phyloP scores from a whole-genome alignment of 2,113 vertebrate species.

The Guaruba guarouba region DNA sequence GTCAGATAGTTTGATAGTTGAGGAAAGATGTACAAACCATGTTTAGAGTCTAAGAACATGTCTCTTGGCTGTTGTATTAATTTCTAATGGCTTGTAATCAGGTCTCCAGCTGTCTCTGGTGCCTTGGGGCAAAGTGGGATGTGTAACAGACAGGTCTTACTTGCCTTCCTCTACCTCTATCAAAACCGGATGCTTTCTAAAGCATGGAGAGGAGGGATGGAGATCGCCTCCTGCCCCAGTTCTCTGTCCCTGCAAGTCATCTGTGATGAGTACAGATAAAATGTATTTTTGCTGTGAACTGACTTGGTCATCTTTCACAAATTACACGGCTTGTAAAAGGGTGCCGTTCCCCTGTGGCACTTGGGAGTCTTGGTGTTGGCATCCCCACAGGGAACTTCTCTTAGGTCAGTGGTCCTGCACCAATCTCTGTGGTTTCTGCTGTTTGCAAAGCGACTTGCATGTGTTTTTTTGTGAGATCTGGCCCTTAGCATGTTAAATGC shows the following conservation, averaged over 20 bases:
- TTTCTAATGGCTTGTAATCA: not conserved
- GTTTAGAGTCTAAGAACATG: fast-evolving
- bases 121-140: not conserved
- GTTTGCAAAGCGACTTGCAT: fast-evolving
- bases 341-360: fast-evolving
- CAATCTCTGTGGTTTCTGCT: not conserved
- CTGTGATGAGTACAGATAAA: not conserved
- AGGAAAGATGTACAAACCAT: not conserved
- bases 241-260: not conserved
- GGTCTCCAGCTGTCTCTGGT: not conserved
- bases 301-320: not conserved
- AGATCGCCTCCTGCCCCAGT: not conserved
- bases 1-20: not conserved
- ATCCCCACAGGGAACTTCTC: fast-evolving
- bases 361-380: fast-evolving
- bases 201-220: not conserved
- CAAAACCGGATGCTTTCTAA: not conserved
- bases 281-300: not conserved
- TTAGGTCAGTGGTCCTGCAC: fast-evolving
- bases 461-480: fast-evolving
- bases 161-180: fast-evolving
- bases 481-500: fast-evolving
- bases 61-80: not conserved
- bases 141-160: fast-evolving
- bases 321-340: fast-evolving